phyloP scores from a whole-genome alignment of 2,797 vertebrate species.

The Steatocranus sp. region DNA sequence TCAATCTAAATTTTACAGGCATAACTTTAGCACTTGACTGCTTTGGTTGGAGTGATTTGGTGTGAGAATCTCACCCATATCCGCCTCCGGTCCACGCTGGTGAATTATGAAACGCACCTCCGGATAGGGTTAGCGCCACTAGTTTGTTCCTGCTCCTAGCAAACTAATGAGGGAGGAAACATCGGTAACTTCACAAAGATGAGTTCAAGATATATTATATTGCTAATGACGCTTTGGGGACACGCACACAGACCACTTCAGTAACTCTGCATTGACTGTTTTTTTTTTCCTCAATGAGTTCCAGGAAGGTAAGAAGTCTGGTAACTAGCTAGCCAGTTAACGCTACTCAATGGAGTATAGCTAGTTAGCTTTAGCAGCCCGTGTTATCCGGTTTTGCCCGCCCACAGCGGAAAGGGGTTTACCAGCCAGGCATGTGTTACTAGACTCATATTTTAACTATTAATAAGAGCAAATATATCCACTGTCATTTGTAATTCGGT shows the following conservation, averaged over 20 bases:
- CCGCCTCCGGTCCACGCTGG: neutral
- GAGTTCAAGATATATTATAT: neutral
- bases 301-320: slow-evolving; percentile 61
- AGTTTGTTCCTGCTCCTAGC: neutral
- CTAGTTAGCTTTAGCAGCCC: slow-evolving; percentile 10
- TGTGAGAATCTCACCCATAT: neutral
- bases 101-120: slow-evolving; percentile 10
- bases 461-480: neutral
- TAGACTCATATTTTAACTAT: neutral
- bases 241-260: neutral
- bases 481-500: neutral
- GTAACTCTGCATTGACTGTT: neutral
- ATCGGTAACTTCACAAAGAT: neutral
- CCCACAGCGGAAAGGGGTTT: neutral
- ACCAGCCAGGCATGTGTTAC: neutral
- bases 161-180: neutral
- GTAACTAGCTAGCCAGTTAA: neutral
- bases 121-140: neutral
- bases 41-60: neutral
- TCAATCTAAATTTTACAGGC: neutral
- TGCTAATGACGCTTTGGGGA: accelerated
- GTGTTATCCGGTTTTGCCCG: neutral
- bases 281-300: slow-evolving; percentile 41
- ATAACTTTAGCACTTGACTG: neutral
- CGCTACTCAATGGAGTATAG: neutral